These are phyloP conservation scores for Fukomys damarensis DNA, from an alignment of 2,113 vertebrate genomes.

Conservation along the genomic window DNA sequence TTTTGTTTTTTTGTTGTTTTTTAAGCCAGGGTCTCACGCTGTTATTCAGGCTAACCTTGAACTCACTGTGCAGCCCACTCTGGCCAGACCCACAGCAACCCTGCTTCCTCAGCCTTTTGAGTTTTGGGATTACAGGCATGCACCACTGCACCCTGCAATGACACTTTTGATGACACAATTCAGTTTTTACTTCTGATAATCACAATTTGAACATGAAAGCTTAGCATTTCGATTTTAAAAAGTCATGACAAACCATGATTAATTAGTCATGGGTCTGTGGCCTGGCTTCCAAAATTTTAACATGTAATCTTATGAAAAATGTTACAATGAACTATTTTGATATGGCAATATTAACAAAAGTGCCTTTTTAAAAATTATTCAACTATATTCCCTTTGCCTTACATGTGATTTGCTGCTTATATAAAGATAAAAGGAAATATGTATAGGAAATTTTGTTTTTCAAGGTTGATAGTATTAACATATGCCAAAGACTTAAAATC, in stretches of 20 bases:
- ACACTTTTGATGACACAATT: slow-evolving; percentile 20
- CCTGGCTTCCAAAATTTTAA: slow-evolving; percentile 28
- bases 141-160: background rate
- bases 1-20: too few species aligned
- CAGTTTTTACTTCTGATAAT: slow-evolving; percentile 17
- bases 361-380: slow-evolving; percentile 32
- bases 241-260: background rate
- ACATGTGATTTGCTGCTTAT: background rate
- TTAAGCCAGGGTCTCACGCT: background rate
- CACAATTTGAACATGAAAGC: background rate
- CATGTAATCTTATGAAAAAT: slow-evolving; percentile 5
- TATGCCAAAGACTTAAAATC: background rate
- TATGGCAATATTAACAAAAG: background rate
- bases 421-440: background rate
- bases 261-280: background rate
- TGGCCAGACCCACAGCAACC: background rate
- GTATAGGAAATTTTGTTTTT: background rate
- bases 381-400: slow-evolving; percentile 42
- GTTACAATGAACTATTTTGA: background rate
- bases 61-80: background rate
- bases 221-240: background rate
- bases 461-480: background rate
- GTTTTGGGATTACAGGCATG: too few species aligned
- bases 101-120: background rate
- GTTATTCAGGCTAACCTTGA: background rate